Conservation (phyloP, 2,888 invertebrate species). For the Ophion slaviceki region DNA sequence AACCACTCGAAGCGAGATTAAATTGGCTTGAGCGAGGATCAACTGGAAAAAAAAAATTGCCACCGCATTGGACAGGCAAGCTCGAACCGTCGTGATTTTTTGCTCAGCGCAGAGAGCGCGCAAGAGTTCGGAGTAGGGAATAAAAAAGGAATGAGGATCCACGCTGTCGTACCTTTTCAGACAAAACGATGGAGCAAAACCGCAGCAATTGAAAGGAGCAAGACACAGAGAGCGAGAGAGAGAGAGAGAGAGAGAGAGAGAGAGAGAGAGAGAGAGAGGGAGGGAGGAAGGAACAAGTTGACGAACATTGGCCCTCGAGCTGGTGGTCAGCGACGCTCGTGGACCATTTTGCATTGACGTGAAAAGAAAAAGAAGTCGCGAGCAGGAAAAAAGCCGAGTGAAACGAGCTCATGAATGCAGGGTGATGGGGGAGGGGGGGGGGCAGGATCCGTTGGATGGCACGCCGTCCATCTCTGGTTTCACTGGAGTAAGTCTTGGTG, state of each 20-base stretch:
- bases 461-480: constrained; percentile 34
- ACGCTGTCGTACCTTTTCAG: constrained; percentile 26
- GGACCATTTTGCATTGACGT: constrained; percentile 42
- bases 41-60: not conserved
- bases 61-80: not conserved
- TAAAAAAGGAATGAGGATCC: not conserved
- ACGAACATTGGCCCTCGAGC: constrained; percentile 34
- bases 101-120: constrained; percentile 8
- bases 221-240: not conserved
- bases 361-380: constrained; percentile 47
- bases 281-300: constrained; percentile 8
- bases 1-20: not conserved
- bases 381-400: constrained; percentile 24
- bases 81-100: constrained; percentile 11
- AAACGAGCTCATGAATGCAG: constrained; percentile 7
- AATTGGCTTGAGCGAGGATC: not conserved
- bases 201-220: constrained; percentile 42
- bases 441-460: constrained; percentile 17
- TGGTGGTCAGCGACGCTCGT: constrained; percentile 32
- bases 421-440: constrained; percentile 3
- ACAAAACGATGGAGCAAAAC: constrained; percentile 24
- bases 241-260: constrained; percentile 15
- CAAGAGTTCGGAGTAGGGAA: constrained; percentile 1
- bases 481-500: constrained; percentile 19
- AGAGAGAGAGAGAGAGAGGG: constrained; percentile 17